These are phyloP conservation scores for human DNA, from an alignment of 2,113 vertebrate species.

Conservation along the genomic window GRCh38 chr9:135146001-135146500, in stretches of 20 bases:
- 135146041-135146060: fast-evolving
- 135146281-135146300: not conserved
- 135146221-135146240: not conserved
- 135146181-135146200: fast-evolving
- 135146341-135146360: fast-evolving
- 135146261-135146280: fast-evolving
- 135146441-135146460: fast-evolving
- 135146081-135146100: not conserved
- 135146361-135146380: fast-evolving
- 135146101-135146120: fast-evolving
- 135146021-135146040: too few species aligned
- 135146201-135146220: not conserved
- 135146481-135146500: fast-evolving
- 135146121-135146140: fast-evolving
- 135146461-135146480: fast-evolving
- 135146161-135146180: fast-evolving
- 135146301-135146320: not conserved
- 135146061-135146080: fast-evolving
- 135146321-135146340: not conserved
- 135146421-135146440: fast-evolving
- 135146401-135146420: fast-evolving
- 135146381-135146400: fast-evolving
- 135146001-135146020: not conserved
- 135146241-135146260: fast-evolving
- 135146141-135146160: fast-evolving